A percentile compares a stretch with the other conserved stretches of the same genome.
These are phyloP conservation scores for Morpho deidamia DNA, from an alignment of 2,888 invertebrate species.

Conservation along the genomic window DNA sequence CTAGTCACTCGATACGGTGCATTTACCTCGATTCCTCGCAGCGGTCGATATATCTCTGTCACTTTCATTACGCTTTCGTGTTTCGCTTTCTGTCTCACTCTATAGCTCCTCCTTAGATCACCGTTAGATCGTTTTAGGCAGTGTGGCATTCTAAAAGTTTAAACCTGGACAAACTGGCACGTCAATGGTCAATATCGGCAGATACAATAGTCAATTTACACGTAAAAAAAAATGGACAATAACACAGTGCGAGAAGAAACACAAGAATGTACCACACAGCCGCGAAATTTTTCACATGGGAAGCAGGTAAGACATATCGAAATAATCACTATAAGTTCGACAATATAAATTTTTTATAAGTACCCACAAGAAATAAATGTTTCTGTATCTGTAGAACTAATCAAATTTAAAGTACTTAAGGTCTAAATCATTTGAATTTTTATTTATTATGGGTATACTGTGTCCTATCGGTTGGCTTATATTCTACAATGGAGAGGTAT, in stretches of 20 bases:
- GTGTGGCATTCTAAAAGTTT: slow-evolving; percentile 66
- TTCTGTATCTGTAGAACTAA: slow-evolving; percentile 18
- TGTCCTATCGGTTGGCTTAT: slow-evolving; percentile 36
- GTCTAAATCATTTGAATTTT: slow-evolving; percentile 6
- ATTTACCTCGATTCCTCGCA: slow-evolving; percentile 69
- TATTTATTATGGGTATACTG: slow-evolving; percentile 44
- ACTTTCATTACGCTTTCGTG: slow-evolving; percentile 33
- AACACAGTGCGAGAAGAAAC: slow-evolving; percentile 23
- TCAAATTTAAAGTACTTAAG: background rate
- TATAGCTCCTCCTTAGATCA: slow-evolving; percentile 60
- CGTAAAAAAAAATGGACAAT: slow-evolving; percentile 26
- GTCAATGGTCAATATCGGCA: slow-evolving; percentile 50
- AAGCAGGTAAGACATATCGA: slow-evolving; percentile 13
- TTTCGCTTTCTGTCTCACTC: slow-evolving; percentile 41
- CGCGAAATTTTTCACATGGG: slow-evolving; percentile 22
- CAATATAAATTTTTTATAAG: slow-evolving; percentile 35
- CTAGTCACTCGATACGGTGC: slow-evolving; percentile 61
- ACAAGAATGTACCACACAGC: slow-evolving; percentile 29
- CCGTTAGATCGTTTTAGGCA: slow-evolving; percentile 62
- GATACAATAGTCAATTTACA: slow-evolving; percentile 27
- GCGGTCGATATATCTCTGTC: slow-evolving; percentile 49
- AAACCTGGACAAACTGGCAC: slow-evolving; percentile 73
- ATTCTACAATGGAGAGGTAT: slow-evolving; percentile 48
- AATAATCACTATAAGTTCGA: slow-evolving; percentile 35
- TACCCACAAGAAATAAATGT: slow-evolving; percentile 57